Conservation (phyloP, 2,888 invertebrate genomes). For the Acleris literana region DNA sequence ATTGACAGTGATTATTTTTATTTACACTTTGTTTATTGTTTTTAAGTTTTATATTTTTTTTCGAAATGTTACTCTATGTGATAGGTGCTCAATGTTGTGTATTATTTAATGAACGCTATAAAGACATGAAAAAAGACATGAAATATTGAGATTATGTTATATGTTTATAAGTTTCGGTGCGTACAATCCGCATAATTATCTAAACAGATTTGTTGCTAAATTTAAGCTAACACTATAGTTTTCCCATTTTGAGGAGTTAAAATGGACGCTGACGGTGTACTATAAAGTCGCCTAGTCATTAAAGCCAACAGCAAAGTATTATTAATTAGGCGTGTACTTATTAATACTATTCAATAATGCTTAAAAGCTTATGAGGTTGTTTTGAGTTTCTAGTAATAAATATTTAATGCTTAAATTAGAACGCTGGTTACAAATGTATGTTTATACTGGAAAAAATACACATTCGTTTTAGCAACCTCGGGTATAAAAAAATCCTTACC, state of each 20-base stretch:
- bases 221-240: background rate
- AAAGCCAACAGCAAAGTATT: slow-evolving; percentile 10
- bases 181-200: background rate
- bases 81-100: slow-evolving; percentile 8
- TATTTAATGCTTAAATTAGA: background rate
- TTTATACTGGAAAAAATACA: background rate
- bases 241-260: background rate
- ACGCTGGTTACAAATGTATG: background rate
- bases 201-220: background rate
- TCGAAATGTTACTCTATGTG: slow-evolving; percentile 3
- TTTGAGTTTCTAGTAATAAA: background rate
- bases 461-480: no score
- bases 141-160: slow-evolving; percentile 1
- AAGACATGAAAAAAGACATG: slow-evolving; percentile 23
- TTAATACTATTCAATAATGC: background rate
- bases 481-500: no score
- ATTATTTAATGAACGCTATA: background rate
- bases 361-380: background rate
- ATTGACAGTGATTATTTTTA: slow-evolving; percentile 8
- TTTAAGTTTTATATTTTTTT: slow-evolving; percentile 9
- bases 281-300: slow-evolving; percentile 31
- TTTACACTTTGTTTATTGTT: slow-evolving; percentile 16
- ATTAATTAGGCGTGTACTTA: background rate
- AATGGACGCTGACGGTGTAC: slow-evolving; percentile 10
- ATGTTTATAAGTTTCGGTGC: slow-evolving; percentile 9